Evolutionary conservation across 23 tunicate genomes (phyloP).

Genomic region (Ciona savignyi): DNA sequence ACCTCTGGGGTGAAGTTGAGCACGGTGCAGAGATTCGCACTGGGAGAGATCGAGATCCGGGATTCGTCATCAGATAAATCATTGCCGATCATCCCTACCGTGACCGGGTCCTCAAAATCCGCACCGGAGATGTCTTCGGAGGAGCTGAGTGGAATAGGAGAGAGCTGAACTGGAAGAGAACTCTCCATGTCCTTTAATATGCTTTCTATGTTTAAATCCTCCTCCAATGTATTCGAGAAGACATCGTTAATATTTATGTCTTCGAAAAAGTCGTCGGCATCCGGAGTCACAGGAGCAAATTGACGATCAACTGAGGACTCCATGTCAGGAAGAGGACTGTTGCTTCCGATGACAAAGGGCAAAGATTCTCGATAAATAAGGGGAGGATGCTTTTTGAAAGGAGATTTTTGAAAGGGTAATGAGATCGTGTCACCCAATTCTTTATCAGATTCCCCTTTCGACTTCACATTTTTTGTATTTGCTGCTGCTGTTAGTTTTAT

Average conservation of each 20-base stretch:
- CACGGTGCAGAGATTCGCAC: constrained; percentile 72
- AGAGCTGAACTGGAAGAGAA: background rate
- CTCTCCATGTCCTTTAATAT: background rate
- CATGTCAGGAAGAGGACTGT: background rate
- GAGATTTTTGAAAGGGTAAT: no score
- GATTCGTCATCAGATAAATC: constrained; percentile 9
- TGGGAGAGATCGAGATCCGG: constrained; percentile 54
- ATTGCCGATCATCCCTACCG: background rate
- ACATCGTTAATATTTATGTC: background rate
- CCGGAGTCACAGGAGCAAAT: background rate
- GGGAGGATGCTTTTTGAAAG: background rate
- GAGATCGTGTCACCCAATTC: no score
- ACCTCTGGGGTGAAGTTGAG: constrained; percentile 28
- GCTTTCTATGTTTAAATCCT: background rate
- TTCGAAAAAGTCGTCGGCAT: background rate
- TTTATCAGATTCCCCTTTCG: background rate
- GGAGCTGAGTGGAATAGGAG: background rate
- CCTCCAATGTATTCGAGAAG: background rate
- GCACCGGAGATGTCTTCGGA: background rate
- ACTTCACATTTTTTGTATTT: no score
- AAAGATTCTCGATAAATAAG: background rate
- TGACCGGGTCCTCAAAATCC: background rate
- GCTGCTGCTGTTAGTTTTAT: no score
- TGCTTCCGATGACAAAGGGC: background rate
- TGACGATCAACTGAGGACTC: background rate